Conservation (phyloP, 2,113 vertebrate species). For the Puffinus mauretanicus region DNA sequence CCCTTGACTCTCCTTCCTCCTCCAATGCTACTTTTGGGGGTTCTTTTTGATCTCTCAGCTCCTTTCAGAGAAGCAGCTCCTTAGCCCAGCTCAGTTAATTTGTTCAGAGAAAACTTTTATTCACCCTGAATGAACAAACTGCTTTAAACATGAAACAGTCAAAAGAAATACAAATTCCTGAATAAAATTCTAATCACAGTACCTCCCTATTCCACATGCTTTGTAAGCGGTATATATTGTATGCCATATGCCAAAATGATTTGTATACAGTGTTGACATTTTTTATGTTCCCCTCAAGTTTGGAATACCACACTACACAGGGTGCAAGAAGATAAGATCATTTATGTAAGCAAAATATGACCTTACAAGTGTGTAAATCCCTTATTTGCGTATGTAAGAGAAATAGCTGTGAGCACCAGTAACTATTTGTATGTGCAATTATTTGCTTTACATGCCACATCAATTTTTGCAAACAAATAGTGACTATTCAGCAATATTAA, state of each 20-base stretch:
- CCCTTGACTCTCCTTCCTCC: not conserved
- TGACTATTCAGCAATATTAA: conserved; percentile 23
- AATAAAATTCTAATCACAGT: not conserved
- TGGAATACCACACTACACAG: not conserved
- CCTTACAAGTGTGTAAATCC: conserved; percentile 26
- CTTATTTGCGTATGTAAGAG: conserved; percentile 10
- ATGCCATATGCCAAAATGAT: not conserved
- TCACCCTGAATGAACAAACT: not conserved
- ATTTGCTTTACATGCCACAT: conserved; percentile 46
- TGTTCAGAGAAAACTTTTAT: not conserved
- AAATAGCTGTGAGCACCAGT: not conserved
- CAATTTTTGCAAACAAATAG: conserved; percentile 45
- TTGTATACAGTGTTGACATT: not conserved
- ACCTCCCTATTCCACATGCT: not conserved
- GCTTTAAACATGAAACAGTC: not conserved
- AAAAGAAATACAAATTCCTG: not conserved
- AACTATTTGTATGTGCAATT: conserved; percentile 14
- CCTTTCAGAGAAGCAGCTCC: not conserved
- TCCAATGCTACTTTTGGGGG: not conserved
- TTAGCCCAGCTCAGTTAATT: not conserved
- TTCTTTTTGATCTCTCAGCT: not conserved
- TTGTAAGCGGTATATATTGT: not conserved
- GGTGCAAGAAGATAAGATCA: conserved; percentile 27
- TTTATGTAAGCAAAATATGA: conserved; percentile 45
- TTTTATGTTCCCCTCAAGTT: not conserved